Evolutionary conservation across 1,140 invertebrate species (phyloP).

Genomic region (Patella vulgata): DNA sequence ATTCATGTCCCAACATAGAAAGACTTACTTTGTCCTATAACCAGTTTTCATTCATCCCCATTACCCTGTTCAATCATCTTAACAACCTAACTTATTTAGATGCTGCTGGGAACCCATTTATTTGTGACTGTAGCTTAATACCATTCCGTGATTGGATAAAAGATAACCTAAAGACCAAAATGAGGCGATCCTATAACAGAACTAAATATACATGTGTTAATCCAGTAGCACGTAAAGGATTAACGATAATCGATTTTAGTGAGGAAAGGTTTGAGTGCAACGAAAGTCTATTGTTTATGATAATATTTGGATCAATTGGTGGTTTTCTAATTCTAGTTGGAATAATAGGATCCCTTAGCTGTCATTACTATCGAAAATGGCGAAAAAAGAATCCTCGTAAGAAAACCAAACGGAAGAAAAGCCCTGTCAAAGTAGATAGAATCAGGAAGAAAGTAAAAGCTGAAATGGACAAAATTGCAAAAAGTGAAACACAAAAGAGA

Average conservation of each 20-base stretch:
- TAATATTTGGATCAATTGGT: slow-evolving; percentile 38
- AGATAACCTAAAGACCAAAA: slow-evolving; percentile 31
- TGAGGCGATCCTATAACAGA: slow-evolving; percentile 19
- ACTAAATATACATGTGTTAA: slow-evolving; percentile 32
- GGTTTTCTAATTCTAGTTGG: slow-evolving; percentile 29
- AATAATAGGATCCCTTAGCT: slow-evolving; percentile 28
- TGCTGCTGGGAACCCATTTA: slow-evolving; percentile 50
- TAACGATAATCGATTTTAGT: no score
- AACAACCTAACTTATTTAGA: slow-evolving; percentile 41
- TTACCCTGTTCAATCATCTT: slow-evolving; percentile 30
- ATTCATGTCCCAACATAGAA: slow-evolving; percentile 21
- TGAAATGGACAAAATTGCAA: background rate
- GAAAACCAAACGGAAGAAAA: no score
- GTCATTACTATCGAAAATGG: slow-evolving; percentile 31
- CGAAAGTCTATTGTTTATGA: slow-evolving; percentile 26
- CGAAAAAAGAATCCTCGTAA: no score
- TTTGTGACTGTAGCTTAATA: slow-evolving; percentile 48
- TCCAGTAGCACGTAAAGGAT: slow-evolving; percentile 17
- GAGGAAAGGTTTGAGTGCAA: slow-evolving; percentile 43
- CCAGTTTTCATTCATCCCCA: slow-evolving; percentile 28
- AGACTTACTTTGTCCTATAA: slow-evolving; percentile 36
- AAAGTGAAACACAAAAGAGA: no score
- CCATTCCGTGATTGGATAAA: slow-evolving; percentile 45
- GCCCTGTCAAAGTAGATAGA: background rate
- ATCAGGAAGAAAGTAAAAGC: background rate